phyloP scores from a whole-genome alignment of 2,888 invertebrate genomes.

The Morpho achilles region DNA sequence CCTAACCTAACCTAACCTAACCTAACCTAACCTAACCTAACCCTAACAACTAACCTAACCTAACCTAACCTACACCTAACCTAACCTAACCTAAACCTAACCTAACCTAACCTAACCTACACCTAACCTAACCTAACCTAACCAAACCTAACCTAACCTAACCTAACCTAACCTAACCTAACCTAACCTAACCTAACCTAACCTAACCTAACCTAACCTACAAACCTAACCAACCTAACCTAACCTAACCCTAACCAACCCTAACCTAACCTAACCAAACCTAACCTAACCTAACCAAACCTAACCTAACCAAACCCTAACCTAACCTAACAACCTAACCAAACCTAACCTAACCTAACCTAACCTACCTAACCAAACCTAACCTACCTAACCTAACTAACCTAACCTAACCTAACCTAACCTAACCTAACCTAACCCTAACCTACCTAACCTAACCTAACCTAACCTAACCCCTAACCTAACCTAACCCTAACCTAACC shows the following conservation, averaged over 20 bases:
- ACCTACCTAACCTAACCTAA: conserved; percentile 1
- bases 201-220: conserved; percentile 25
- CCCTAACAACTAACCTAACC: conserved; percentile 25
- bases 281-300: conserved; percentile 19
- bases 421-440: conserved; percentile 24
- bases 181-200: conserved; percentile 29
- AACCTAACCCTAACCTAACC: conserved; percentile 9
- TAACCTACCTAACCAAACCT: conserved; percentile 15
- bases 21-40: conserved; percentile 19
- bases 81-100: conserved; percentile 25
- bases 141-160: conserved; percentile 29
- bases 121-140: conserved; percentile 33
- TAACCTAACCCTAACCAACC: conserved; percentile 22
- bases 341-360: conserved; percentile 14
- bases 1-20: neutral
- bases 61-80: conserved; percentile 28
- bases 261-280: conserved; percentile 29
- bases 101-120: conserved; percentile 34
- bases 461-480: conserved; percentile 22
- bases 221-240: conserved; percentile 27
- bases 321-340: conserved; percentile 19
- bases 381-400: conserved; percentile 4
- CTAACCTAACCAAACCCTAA: conserved; percentile 28
- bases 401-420: conserved; percentile 27
- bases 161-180: conserved; percentile 35